A percentile compares a stretch with the other conserved stretches of the same genome.
phyloP scores from a whole-genome alignment of 2,888 invertebrate genomes.

The Coenonympha glycerion region DNA sequence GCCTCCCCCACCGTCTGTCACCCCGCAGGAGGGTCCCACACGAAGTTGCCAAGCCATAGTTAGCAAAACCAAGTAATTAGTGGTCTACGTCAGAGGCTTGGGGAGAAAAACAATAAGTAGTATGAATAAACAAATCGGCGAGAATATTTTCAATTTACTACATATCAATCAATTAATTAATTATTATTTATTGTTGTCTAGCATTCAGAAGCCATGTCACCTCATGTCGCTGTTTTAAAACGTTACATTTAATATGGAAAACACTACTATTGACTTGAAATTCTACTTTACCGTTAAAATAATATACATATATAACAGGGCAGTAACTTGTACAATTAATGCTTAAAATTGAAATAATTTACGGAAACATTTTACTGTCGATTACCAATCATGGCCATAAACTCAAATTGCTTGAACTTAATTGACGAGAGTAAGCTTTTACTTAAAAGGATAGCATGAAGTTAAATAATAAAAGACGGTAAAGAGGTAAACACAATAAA shows the following conservation, averaged over 20 bases:
- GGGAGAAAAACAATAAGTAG: constrained; percentile 35
- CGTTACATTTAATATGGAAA: too few relatives aligned
- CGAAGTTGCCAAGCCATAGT: too few relatives aligned
- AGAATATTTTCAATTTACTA: constrained; percentile 26
- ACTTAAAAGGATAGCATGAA: background rate
- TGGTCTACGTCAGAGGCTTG: constrained; percentile 53
- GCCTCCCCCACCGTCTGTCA: too few relatives aligned
- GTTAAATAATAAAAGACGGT: background rate
- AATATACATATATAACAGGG: too few relatives aligned
- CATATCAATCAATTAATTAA: too few relatives aligned
- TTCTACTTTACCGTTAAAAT: too few relatives aligned
- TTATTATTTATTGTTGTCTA: constrained; percentile 8
- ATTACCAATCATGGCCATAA: background rate
- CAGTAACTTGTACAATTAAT: background rate
- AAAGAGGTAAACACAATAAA: constrained; percentile 10
- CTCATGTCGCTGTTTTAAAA: background rate
- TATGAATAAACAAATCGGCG: constrained; percentile 42
- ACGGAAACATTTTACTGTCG: background rate
- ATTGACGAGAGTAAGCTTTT: background rate
- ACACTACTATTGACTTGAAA: too few relatives aligned
- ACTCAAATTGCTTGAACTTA: background rate
- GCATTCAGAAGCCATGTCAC: background rate
- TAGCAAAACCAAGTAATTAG: constrained; percentile 58
- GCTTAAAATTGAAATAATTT: background rate
- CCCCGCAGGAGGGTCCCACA: too few relatives aligned